A percentile compares a stretch with the other conserved stretches of the same genome.
Conservation (phyloP, 2,797 vertebrate genomes). For the Sebastiscus albofasciatus region DNA sequence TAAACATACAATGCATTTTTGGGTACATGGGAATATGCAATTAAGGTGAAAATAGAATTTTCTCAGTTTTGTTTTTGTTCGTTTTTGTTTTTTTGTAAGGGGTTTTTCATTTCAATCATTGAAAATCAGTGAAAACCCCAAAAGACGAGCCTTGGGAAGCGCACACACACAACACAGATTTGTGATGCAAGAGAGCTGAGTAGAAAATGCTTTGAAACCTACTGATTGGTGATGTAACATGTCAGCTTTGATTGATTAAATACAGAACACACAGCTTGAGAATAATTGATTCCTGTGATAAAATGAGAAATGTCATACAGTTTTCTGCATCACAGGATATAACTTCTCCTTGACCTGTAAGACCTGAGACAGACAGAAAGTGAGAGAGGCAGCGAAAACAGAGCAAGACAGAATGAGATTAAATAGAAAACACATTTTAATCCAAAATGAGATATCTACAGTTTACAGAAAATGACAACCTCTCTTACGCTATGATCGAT, state of each 20-base stretch:
- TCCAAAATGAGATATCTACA: not conserved
- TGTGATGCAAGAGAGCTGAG: not conserved
- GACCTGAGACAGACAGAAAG: not conserved
- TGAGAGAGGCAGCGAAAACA: not conserved
- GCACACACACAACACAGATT: not conserved
- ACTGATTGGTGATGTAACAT: constrained; percentile 29
- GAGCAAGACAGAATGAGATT: not conserved
- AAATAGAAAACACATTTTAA: not conserved
- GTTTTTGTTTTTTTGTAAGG: too few relatives aligned
- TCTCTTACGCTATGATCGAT: not conserved
- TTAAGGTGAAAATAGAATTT: not conserved
- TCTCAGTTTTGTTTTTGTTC: too few relatives aligned
- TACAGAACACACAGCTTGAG: not conserved
- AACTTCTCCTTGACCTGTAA: constrained; percentile 31
- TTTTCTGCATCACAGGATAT: not conserved
- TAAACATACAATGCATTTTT: not conserved
- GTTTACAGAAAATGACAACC: not conserved
- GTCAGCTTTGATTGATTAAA: constrained; percentile 56
- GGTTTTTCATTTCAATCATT: not conserved
- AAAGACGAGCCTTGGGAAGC: not conserved
- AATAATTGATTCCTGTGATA: constrained; percentile 29
- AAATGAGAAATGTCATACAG: constrained; percentile 35
- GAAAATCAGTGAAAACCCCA: not conserved
- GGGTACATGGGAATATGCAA: not conserved
- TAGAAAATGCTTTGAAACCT: not conserved